phyloP scores from a whole-genome alignment of 2,113 vertebrate species.

The Collichthys lucidus region DNA sequence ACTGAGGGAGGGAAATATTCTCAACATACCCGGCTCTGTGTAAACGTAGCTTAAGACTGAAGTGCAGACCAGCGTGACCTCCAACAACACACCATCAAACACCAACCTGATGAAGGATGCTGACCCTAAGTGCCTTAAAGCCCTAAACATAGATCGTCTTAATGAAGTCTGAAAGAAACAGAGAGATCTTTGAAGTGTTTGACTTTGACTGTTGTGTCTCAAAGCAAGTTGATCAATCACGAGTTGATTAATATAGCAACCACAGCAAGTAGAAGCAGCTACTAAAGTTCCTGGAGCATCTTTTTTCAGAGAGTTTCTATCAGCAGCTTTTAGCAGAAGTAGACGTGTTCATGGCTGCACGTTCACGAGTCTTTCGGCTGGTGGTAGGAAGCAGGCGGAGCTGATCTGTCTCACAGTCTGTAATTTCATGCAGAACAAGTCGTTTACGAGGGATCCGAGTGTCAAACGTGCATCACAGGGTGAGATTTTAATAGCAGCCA shows the following conservation, averaged over 20 bases:
- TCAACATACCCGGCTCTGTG: no score
- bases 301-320: neutral
- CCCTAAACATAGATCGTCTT: no score
- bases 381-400: constrained; percentile 29
- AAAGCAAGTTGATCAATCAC: neutral
- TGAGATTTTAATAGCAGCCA: neutral
- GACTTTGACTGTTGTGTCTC: no score
- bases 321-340: neutral
- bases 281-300: neutral
- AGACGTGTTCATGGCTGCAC: neutral
- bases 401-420: constrained; percentile 22
- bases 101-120: no score
- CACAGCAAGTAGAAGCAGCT: neutral
- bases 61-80: no score
- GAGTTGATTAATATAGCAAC: neutral
- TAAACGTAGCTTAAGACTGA: no score
- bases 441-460: neutral
- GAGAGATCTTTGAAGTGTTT: no score
- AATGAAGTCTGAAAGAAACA: no score
- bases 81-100: no score
- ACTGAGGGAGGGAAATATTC: no score
- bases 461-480: neutral
- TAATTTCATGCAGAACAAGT: constrained; percentile 17
- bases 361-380: constrained; percentile 15
- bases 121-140: no score